Evolutionary conservation across 2,888 invertebrate genomes (phyloP), one percentile per base, ranked within the genome.

Genomic region (Andrena dorsata): DNA sequence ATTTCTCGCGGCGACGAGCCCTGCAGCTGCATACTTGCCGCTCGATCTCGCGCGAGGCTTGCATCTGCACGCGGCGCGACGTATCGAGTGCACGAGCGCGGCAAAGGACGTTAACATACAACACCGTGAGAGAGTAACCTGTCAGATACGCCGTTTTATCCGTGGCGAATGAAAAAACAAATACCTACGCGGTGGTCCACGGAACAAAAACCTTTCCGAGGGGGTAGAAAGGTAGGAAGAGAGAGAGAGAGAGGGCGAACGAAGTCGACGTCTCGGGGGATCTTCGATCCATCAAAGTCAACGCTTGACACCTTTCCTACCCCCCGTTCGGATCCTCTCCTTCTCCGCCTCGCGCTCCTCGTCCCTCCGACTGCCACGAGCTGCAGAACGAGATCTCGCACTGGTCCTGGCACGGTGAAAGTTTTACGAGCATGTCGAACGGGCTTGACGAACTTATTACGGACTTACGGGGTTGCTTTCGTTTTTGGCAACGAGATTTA

Each of bases 211-310:
- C 73, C 10, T 8, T 7, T 10, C 10, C 47, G 8, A 3, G 32
- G 23, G 75, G 75, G 80, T 85, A 82, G 81, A 77, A 76, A 80
- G 41, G 41, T 41, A 41, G 41, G 1, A 41, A 41, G 41, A 13
- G 4, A 41, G 41, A 41, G 41, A 41, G 41, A 41, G 41, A 16
- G 16, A 4, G 41, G 13, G 41, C 3, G 41, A 41, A 4, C 74
- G 81, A 88, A 90, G 87, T 88, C 86, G 91, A 89, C 53, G 20
- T 23, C 32, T 30, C 86, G 87, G 86, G 41, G 86, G 89, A 88
- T 90, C 87, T 90, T 91, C 93, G 91, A 93, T 93, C 92, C 92
- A 93, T 92, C 93, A 93, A 93, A 93, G 93, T 93, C 93, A 93
- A 80, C 89, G 88, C 86, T 70, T 86, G 86, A 81, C 75, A 83